Evolutionary conservation across 2,113 vertebrate species (phyloP), one percentile per base, ranked within the genome.

Genomic region (Cynocephalus volans): DNA sequence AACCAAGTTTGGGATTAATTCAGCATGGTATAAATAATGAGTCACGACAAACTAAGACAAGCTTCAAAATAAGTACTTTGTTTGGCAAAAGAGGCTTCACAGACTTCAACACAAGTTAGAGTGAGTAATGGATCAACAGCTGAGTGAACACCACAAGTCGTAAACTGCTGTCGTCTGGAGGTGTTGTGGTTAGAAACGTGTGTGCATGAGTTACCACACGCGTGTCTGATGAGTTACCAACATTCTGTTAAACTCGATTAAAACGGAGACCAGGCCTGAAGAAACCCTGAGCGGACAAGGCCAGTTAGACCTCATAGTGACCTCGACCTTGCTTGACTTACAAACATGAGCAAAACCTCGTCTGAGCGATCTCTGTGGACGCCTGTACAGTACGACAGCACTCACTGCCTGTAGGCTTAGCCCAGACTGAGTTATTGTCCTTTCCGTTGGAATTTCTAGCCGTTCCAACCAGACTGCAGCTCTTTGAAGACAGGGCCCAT

Each of bases 401-500:
- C 58, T 87, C n/a, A 28, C 2, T 85, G 48, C 48, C 76, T 54
- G 0, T 14, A 88, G 54, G 33, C 91, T 96, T 72, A 58, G 58
- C 65, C 64, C 45, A 70, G 36, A 45, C n/a, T 6, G 41, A 88
- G 48, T 75, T 94, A 41, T 79, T 90, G 28, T 58, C 80, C 56
- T 84, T 77, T 85, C 45, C 94, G 70, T 48, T n/a, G 67, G 48
- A 72, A 45, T 3, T 3, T 94, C 52, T 70, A 94, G 83, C 77
- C 54, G 52, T 65, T 90, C 45, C 28, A 81, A 14, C 64, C 8
- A 15, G 19, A 70, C 4, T 31, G 8, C 21, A 62, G 67, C 72
- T 69, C 90, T 41, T 33, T 0, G 0, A 73, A 19, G 33, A 62
- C 8, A 13, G 24, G 48, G 56, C 45, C 31, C 7, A 15, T 15